phyloP scores from a whole-genome alignment of 2,797 vertebrate genomes.

The Nasua narica region DNA sequence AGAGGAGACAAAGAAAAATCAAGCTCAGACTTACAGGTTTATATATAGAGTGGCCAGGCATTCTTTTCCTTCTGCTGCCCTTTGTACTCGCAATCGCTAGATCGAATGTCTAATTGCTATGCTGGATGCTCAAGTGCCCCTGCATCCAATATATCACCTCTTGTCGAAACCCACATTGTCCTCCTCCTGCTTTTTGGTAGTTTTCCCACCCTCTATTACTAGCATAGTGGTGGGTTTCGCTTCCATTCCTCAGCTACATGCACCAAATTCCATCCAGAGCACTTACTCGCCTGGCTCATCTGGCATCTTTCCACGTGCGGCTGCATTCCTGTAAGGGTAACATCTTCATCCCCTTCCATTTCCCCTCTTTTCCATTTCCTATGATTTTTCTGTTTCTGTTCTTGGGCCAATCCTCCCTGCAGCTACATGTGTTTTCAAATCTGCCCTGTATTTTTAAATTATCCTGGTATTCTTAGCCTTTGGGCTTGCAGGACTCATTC shows the following conservation, averaged over 20 bases:
- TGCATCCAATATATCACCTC: not conserved
- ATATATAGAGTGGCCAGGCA: slow-evolving; percentile 38
- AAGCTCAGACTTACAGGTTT: slow-evolving; percentile 31
- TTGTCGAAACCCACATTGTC: not conserved
- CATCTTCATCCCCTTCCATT: slow-evolving; percentile 78
- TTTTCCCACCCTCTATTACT: not conserved
- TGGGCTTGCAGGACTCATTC: slow-evolving; percentile 77
- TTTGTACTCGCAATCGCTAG: slow-evolving; percentile 42
- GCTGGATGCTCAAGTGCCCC: not conserved
- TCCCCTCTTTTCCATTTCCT: slow-evolving; percentile 79
- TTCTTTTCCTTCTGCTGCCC: slow-evolving; percentile 45
- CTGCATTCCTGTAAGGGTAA: slow-evolving; percentile 50
- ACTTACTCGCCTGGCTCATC: not conserved
- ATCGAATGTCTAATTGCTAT: not conserved
- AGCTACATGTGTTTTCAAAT: slow-evolving; percentile 83
- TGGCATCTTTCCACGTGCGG: not conserved
- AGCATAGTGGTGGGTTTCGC: not conserved
- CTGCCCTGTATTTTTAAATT: slow-evolving; percentile 82
- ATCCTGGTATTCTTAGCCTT: slow-evolving; percentile 82
- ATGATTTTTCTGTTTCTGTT: slow-evolving; percentile 73
- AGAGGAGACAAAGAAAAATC: slow-evolving; percentile 46
- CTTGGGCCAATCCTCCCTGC: slow-evolving; percentile 77
- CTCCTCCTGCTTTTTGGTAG: not conserved
- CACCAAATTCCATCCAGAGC: slow-evolving; percentile 21
- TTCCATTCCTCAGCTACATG: not conserved